Evolutionary conservation across 2,888 invertebrate genomes (phyloP), one percentile per base, ranked within the genome.

Genomic region (Hemistola chrysoprasaria): DNA sequence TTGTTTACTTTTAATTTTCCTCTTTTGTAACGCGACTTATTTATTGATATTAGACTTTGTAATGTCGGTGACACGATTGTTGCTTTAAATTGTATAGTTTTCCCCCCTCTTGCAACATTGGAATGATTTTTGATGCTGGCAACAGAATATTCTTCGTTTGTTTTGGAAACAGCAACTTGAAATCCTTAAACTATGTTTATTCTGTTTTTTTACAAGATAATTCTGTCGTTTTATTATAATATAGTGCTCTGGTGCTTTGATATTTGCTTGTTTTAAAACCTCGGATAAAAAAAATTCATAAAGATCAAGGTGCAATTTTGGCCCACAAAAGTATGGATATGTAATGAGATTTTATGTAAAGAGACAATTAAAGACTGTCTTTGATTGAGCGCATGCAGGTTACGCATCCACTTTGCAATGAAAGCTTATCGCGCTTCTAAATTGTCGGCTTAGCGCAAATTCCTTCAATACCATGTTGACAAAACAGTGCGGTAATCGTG

Each of bases 21-120:
- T 62, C 56, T 58, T 59, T 78, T 73, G 66, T 78, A 70, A 65
- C 65, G 62, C 62, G 62, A 64, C 67, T 73, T 78, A 75, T 76
- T 75, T 78, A 74, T 79, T 68, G 62, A 62, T 63, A 56, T 61
- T 62, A 62, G 57, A 53, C 53, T 54, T 43, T 50, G 59, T 59
- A 55, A 50, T 37, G 50, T 45, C 27, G 50, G 49, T 44, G 54
- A 11, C 21, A 11, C 30, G 43, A 24, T 32, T 20, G 16, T 42
- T 33, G 37, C 41, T 42, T 11, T 31, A 32, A 30, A 16, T 44
- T 35, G 27, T 35, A 7, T 30, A 11, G n/a, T n/a, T n/a, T n/a
- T 34, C 29, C 25, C 33, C 21, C 38, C 1, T 26, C 33, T 34
- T 25, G 8, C 33, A 26, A 21, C 34, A 32, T 38, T 37, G 2